Conservation (phyloP, 2,113 vertebrate genomes). For the Mugil cephalus region DNA sequence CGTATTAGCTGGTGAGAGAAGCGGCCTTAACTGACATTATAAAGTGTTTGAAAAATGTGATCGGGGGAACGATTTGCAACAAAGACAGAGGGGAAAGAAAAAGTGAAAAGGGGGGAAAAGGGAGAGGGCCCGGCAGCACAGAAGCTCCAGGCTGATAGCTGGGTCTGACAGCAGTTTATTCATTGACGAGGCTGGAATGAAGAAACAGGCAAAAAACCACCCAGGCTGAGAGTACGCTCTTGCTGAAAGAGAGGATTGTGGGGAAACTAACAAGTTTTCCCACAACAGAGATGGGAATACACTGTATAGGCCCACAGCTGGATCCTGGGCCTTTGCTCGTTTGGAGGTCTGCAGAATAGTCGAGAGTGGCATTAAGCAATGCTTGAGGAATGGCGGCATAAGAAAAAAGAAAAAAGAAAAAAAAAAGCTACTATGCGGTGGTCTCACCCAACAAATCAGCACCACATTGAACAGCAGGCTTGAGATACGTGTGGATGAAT, state of each 20-base stretch:
- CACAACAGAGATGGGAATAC: slow-evolving; percentile 67
- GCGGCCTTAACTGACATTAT: slow-evolving; percentile 40
- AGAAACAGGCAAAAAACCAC: slow-evolving; percentile 49
- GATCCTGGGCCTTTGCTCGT: slow-evolving; percentile 33
- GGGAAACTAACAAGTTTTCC: slow-evolving; percentile 53
- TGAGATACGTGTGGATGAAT: slow-evolving; percentile 33
- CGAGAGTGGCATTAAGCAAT: slow-evolving; percentile 49
- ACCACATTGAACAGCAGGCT: slow-evolving; percentile 48
- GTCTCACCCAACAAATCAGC: slow-evolving; percentile 63
- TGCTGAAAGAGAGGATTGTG: slow-evolving; percentile 50
- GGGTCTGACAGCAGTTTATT: slow-evolving; percentile 43
- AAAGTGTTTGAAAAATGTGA: slow-evolving; percentile 47
- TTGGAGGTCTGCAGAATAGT: slow-evolving; percentile 58
- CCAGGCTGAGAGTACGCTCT: slow-evolving; percentile 45
- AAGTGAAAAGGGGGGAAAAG: slow-evolving; percentile 9
- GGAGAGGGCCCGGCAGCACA: slow-evolving; percentile 21
- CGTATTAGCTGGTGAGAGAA: slow-evolving; percentile 11
- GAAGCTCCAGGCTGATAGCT: slow-evolving; percentile 42
- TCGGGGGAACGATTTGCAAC: slow-evolving; percentile 45
- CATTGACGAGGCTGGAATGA: slow-evolving; percentile 23
- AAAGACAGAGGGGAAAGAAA: slow-evolving; percentile 5
- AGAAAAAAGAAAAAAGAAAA: slow-evolving; percentile 37
- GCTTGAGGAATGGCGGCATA: slow-evolving; percentile 47
- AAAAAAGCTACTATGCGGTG: slow-evolving; percentile 32
- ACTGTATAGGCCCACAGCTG: slow-evolving; percentile 36